phyloP scores from a whole-genome alignment of 2,888 invertebrate genomes.

The Drosophila mettleri region DNA sequence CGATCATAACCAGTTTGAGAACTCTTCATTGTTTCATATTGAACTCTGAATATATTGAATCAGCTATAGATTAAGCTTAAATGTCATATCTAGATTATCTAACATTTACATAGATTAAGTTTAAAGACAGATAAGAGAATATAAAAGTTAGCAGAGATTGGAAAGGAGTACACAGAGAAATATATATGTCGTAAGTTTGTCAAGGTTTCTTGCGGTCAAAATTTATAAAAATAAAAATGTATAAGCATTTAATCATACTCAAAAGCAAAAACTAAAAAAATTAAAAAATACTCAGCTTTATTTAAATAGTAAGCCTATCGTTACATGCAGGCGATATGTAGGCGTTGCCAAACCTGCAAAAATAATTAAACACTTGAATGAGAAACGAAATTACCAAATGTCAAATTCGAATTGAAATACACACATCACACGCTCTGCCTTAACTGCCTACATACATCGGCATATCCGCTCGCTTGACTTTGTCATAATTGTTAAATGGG shows the following conservation, averaged over 20 bases:
- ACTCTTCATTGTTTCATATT: too few species aligned
- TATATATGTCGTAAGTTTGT: too few species aligned
- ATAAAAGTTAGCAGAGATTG: too few species aligned
- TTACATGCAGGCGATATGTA: not conserved
- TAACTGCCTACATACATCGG: not conserved
- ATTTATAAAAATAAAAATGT: too few species aligned
- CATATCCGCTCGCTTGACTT: conserved; percentile 22
- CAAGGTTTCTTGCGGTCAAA: not conserved
- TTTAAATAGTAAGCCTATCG: not conserved
- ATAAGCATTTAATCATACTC: not conserved
- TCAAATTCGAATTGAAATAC: not conserved
- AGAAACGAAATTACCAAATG: not conserved
- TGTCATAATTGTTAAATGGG: conserved; percentile 7
- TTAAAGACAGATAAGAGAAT: too few species aligned
- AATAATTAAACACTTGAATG: not conserved
- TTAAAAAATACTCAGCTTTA: too few species aligned
- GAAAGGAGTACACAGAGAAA: too few species aligned
- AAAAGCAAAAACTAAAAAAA: not conserved
- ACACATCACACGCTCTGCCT: not conserved
- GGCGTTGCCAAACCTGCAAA: not conserved
- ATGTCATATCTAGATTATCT: too few species aligned
- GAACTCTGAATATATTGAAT: too few species aligned
- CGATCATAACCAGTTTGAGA: too few species aligned
- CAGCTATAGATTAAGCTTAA: too few species aligned
- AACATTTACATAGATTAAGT: too few species aligned